Evolutionary conservation across 1,140 invertebrate genomes (phyloP), one percentile per base, ranked within the genome.

Genomic region (Orius laevigatus): DNA sequence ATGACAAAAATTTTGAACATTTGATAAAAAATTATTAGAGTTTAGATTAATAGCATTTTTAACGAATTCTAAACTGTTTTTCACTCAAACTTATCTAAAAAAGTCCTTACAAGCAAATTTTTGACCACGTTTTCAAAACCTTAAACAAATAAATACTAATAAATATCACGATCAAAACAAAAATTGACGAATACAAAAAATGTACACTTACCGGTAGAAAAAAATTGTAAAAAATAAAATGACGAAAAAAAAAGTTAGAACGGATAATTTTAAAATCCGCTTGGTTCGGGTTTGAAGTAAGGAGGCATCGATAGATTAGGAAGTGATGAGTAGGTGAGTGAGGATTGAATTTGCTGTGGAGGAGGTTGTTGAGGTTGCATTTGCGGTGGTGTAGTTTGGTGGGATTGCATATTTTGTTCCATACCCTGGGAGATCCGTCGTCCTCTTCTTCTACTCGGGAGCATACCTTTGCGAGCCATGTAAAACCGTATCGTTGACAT

Each of bases 401-500:
- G 48, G 14, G 31, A 50, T 10, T 44, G 53, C 62, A 63, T 51
- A 62, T 60, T n/a, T 1, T 69, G 65, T 46, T 64, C 71, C 8
- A 70, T 70, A 1, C n/a, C 60, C 57, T 18, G 61, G 52, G 53
- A 63, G 61, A 18, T 63, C 68, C 49, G 43, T 15, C 73, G 64
- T 10, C 81, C 81, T 14, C 81, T 70, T 58, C 82, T 78, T 53
- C 81, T 70, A 56, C 74, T 71, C 16, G 81, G 80, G 44, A 85
- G 60, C 50, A 84, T 84, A 5, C 81, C 81, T 62, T 83, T 84
- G 48, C 81, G 68, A 18, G 80, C 81, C 81, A 84, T 84, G 63
- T 83, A 84, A 62, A 85, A 84, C 62, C 74, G 73, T 61, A 84
- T 84, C 45, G 81, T 84, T n/a, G 79, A 83, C 52, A 84, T 83